phyloP scores from a whole-genome alignment of 2,797 vertebrate species.

The Tamandua tetradactyla region DNA sequence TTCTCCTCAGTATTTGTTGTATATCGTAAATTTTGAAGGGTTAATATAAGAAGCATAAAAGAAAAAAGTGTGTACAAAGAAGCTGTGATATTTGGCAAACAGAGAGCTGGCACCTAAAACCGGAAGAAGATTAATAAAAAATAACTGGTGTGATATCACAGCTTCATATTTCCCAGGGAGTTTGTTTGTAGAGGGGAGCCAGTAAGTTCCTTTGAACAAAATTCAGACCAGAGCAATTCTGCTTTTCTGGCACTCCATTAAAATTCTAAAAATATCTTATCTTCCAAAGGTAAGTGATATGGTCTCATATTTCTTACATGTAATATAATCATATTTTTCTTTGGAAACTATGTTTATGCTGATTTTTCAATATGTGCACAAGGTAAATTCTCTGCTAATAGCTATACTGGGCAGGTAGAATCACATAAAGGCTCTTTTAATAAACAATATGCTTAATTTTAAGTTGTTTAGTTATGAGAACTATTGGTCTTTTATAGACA shows the following conservation, averaged over 20 bases:
- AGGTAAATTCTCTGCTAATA: not conserved
- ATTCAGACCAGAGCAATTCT: conserved; percentile 17
- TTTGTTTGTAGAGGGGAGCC: not conserved
- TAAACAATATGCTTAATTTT: not conserved
- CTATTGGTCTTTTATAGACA: not conserved
- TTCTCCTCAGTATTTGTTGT: not conserved
- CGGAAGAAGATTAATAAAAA: conserved; percentile 1
- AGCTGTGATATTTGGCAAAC: not conserved
- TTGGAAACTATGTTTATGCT: not conserved
- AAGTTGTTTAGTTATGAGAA: not conserved
- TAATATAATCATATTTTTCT: not conserved
- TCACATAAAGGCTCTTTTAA: not conserved
- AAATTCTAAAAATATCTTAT: conserved; percentile 25
- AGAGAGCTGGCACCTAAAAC: not conserved
- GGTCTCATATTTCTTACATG: not conserved
- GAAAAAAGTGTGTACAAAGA: not conserved
- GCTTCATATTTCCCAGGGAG: not conserved
- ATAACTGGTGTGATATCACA: conserved; percentile 11
- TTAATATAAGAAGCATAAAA: not conserved
- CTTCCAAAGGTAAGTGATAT: not conserved
- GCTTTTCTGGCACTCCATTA: not conserved
- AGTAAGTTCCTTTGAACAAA: conserved; percentile 1
- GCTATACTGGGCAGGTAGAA: not conserved
- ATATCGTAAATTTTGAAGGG: not conserved
- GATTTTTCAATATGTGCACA: not conserved